Base-by-base conservation (phyloP, 2,113 vertebrate species). In the Dromas ardeola region DNA sequence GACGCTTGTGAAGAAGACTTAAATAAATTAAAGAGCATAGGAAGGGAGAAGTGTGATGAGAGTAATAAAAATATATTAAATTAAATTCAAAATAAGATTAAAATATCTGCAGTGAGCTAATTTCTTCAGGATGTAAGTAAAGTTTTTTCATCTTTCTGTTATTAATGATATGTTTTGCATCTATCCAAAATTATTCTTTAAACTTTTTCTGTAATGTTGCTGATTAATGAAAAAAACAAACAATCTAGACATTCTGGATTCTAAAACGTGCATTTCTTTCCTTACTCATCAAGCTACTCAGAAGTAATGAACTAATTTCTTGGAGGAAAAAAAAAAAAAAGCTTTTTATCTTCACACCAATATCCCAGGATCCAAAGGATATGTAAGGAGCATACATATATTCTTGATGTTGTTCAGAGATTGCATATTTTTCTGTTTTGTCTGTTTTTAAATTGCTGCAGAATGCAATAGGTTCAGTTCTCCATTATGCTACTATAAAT, bases 41-140 rank as follows among this genome's bases (percentile, higher is more conserved):
- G 8, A 91, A 59, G 6, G 0, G 0, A 43, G 8, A 81, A 65
- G 9, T 56, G 12, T 65, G 9, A 55, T n/a, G 14, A 81, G 2
- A 77, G 7, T n/a, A 71, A 71, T 40, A 49, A 52, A 52, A 47
- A 12, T 8, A 43, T 29, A 58, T 30, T 65, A 63, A 17, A 78
- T 49, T 47, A 38, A 78, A 56, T 66, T 73, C 1, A 71, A 71
- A 77, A 63, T 56, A 52, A 79, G 71, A 61, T 45, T 45, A 19
- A 65, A 65, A 40, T 78, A 47, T 42, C 23, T 47, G 4, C 14
- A 36, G 3, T 36, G 18, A 67, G 11, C 45, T 59, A 43, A 58
- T 45, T 67, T 55, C 19, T 56, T 73, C 25, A 34, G 13, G 4
- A 20, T 50, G 3, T 36, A 45, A 40, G 2, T 65, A 29, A 58